Conservation (phyloP, 2,113 vertebrate genomes). For the Corythornis cristatus region DNA sequence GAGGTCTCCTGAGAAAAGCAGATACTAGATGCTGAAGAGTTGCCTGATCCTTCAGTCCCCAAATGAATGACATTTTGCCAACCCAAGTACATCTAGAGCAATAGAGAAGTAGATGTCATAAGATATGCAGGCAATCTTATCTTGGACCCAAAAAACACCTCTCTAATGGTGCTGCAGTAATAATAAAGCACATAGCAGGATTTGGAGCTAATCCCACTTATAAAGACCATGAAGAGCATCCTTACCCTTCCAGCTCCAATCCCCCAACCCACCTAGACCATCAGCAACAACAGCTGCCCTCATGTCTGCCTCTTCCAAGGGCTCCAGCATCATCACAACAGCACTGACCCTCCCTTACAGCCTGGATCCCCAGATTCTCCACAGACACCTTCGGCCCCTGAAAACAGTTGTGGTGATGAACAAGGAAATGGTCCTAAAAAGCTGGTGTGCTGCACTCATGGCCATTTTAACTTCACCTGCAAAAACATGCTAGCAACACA, state of each 20-base stretch:
- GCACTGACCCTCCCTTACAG: too few relatives aligned
- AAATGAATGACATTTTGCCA: constrained; percentile 20
- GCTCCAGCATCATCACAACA: too few relatives aligned
- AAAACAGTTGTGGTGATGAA: too few relatives aligned
- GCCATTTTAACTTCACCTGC: not conserved
- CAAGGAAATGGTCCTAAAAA: too few relatives aligned
- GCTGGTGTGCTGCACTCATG: too few relatives aligned
- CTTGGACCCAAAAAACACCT: not conserved
- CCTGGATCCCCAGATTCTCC: too few relatives aligned
- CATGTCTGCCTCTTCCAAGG: too few relatives aligned
- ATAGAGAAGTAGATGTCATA: not conserved
- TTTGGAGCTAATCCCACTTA: not conserved
- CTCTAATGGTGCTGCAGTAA: not conserved
- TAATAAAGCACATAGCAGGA: not conserved
- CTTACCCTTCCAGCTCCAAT: not conserved
- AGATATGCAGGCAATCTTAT: not conserved
- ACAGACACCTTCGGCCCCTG: too few relatives aligned
- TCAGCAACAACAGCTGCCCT: not conserved
- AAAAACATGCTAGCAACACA: not conserved
- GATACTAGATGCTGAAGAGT: not conserved
- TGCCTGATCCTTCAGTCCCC: not conserved
- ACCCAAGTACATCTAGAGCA: not conserved
- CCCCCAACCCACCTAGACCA: not conserved
- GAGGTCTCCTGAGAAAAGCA: constrained; percentile 50
- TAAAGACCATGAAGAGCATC: not conserved